Conservation (phyloP, 2,113 vertebrate genomes). For the Hydropotes inermis region DNA sequence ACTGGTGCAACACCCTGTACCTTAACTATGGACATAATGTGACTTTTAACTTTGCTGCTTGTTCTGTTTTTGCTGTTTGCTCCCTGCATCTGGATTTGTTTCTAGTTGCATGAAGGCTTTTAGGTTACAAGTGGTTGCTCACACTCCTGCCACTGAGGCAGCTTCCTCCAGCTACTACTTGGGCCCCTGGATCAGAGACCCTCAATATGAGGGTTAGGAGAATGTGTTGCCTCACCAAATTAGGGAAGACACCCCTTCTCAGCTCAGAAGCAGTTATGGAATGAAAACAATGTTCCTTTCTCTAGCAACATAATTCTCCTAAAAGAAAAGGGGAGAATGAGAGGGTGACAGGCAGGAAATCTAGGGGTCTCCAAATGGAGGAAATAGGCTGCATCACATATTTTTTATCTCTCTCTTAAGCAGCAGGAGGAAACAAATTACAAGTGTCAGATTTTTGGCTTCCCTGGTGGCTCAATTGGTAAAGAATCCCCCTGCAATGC, state of each 20-base stretch:
- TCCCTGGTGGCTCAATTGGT: not conserved
- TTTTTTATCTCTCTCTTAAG: not conserved
- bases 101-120: accelerated
- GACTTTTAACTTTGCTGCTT: not conserved
- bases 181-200: not conserved
- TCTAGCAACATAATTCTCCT: not conserved
- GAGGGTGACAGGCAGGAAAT: not conserved
- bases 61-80: not conserved
- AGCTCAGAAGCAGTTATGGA: not conserved
- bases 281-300: not conserved
- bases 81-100: not conserved
- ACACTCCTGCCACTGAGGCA: not conserved
- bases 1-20: not conserved
- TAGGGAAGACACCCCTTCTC: accelerated
- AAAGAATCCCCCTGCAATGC: not conserved
- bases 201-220: not conserved
- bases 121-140: not conserved
- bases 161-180: not conserved
- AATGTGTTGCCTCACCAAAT: not conserved
- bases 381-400: not conserved
- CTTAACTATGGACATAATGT: not conserved
- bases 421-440: not conserved
- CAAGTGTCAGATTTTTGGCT: not conserved
- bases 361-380: not conserved
- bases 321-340: not conserved